Base-by-base conservation (phyloP, 1,140 invertebrate species). In the Littorina saxatilis region DNA sequence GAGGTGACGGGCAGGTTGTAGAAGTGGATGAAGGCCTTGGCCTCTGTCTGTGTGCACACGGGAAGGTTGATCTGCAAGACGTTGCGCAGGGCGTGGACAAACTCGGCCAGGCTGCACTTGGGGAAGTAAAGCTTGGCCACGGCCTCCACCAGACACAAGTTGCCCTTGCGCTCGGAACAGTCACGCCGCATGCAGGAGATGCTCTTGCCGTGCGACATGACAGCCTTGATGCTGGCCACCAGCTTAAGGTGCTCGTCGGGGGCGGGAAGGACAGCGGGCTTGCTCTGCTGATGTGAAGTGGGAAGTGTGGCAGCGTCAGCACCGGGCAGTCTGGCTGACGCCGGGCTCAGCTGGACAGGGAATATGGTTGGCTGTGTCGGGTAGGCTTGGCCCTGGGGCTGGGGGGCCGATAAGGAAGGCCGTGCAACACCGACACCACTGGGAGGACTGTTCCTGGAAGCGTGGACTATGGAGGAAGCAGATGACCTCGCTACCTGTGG, bases 81-180 rank as follows among this genome's bases (percentile, higher is more conserved):
- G 82, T 87, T 87, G 77, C 89, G 87, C 47, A 91, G 66, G 4
- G 87, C 90, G 82, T 87, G 88, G 1, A 91, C 82, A 85, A 91
- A 91, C 80, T 91, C 90, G 52, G 87, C 83, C 47, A 91, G 84
- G 78, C 85, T 89, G 83, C 88, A 87, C n/a, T 87, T 84, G 81
- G 88, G 87, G 55, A 90, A 91, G 72, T 91, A 91, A 4, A 91
- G 77, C 75, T 91, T 91, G 70, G 88, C 90, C 50, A 91, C 90
- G 23, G 90, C 90, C 80, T 91, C 90, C 3, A 91, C 88, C 39
- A 91, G 84, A 73, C 90, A 90, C 29, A 87, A 90, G 61, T 84
- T 87, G 11, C 90, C 88, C 35, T 63, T 77, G 40, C 87, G 76
- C 1, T 81, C 82, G 35, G 83, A 68, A 75, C 79, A 55, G 70